Conservation (phyloP, 2,113 vertebrate genomes). For the Thomomys bottae region DNA sequence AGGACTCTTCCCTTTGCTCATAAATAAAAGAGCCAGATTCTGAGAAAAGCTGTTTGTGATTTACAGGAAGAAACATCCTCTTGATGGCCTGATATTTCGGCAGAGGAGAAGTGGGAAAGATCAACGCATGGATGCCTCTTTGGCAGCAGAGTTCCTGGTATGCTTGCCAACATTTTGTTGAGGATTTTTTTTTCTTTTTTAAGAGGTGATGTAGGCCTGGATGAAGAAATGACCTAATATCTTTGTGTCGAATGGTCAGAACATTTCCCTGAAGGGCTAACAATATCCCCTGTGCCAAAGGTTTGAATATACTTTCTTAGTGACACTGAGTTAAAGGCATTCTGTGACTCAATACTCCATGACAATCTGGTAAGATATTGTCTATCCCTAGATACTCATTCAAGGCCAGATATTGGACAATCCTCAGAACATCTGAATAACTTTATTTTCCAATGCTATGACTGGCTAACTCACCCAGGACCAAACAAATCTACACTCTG, state of each 20-base stretch:
- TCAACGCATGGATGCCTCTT: conserved; percentile 73
- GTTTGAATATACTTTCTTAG: conserved; percentile 66
- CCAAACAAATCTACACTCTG: conserved; percentile 26
- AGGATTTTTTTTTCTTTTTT: conserved; percentile 67
- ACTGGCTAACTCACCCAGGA: conserved; percentile 35
- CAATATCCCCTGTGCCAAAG: conserved; percentile 74
- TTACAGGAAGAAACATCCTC: conserved; percentile 64
- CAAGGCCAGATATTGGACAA: conserved; percentile 80
- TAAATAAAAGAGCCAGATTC: conserved; percentile 48
- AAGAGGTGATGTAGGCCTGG: conserved; percentile 76
- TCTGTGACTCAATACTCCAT: conserved; percentile 77
- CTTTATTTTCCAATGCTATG: conserved; percentile 71
- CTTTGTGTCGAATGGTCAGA: conserved; percentile 72
- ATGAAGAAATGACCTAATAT: conserved; percentile 72
- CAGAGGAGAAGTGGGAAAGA: conserved; percentile 72
- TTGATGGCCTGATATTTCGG: conserved; percentile 77
- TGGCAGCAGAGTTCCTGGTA: conserved; percentile 74
- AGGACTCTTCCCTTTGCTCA: conserved; percentile 37
- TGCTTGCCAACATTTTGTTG: conserved; percentile 83
- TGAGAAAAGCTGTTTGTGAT: conserved; percentile 72
- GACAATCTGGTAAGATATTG: conserved; percentile 79
- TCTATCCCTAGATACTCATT: conserved; percentile 76
- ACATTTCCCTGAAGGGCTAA: conserved; percentile 73
- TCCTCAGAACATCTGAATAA: conserved; percentile 76
- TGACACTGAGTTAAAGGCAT: conserved; percentile 68